phyloP scores from a whole-genome alignment of 1,140 invertebrate genomes.

The Tetraneura akinire region DNA sequence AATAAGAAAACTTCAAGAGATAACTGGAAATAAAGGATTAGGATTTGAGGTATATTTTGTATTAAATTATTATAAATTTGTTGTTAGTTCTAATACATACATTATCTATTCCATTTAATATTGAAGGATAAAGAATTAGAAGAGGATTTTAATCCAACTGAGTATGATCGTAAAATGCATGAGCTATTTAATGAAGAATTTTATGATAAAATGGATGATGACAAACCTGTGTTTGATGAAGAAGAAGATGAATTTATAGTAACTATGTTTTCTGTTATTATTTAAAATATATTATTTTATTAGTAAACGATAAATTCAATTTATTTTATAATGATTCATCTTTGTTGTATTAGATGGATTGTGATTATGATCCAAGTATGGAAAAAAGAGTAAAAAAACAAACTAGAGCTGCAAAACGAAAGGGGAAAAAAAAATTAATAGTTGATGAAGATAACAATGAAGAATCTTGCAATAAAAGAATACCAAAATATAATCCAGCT shows the following conservation, averaged over 20 bases:
- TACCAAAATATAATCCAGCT: conserved; percentile 72
- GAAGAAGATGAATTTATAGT: conserved; percentile 52
- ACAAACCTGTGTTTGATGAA: conserved; percentile 53
- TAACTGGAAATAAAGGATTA: conserved; percentile 81
- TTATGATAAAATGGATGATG: conserved; percentile 67
- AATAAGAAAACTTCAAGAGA: conserved; percentile 81
- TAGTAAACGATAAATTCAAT: neutral
- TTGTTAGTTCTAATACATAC: neutral
- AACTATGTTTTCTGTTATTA: neutral
- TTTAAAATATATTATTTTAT: neutral
- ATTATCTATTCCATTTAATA: conserved; percentile 27
- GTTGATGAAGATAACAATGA: conserved; percentile 57
- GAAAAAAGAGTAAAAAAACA: conserved; percentile 51
- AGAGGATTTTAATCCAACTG: conserved; percentile 90
- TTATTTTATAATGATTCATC: neutral
- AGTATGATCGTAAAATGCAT: conserved; percentile 86
- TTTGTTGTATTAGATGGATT: conserved; percentile 74
- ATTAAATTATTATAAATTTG: neutral
- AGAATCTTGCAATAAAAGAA: conserved; percentile 66
- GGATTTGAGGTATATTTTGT: conserved; percentile 56
- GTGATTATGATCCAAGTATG: conserved; percentile 72
- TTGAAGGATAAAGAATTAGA: conserved; percentile 67
- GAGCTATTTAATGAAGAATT: conserved; percentile 84
- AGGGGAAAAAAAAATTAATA: conserved; percentile 66
- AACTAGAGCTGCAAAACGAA: conserved; percentile 56